Conservation (phyloP, 2,888 invertebrate genomes). For the Sminthurinus aureus region DNA sequence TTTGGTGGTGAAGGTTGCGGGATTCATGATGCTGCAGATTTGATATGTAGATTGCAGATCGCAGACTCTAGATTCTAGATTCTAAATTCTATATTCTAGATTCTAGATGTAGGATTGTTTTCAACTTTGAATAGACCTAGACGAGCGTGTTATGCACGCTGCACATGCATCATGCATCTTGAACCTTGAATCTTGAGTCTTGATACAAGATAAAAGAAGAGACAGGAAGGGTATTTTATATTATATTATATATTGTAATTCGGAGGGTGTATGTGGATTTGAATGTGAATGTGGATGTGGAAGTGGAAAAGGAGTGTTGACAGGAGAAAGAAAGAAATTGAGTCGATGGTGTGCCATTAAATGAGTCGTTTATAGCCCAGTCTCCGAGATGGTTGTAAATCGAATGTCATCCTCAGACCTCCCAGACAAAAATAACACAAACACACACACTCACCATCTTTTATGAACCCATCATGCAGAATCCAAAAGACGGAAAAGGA, state of each 20-base stretch:
- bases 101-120: no score
- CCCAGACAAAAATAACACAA: background rate
- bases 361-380: slow-evolving; percentile 35
- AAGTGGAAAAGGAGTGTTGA: slow-evolving; percentile 13
- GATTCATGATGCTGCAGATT: no score
- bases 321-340: background rate
- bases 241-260: background rate
- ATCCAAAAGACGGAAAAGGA: no score
- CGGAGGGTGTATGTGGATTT: background rate
- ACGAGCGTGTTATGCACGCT: no score
- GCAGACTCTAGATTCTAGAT: no score
- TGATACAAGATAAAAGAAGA: background rate
- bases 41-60: no score
- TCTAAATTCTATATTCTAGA: no score
- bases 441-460: background rate
- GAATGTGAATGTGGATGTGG: background rate
- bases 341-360: slow-evolving; percentile 31
- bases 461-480: slow-evolving; percentile 31
- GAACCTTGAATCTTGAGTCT: no score
- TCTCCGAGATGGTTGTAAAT: slow-evolving; percentile 30
- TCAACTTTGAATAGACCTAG: no score
- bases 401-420: slow-evolving; percentile 38
- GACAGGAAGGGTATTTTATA: background rate
- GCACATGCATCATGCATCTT: no score
- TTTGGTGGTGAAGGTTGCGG: no score